A percentile compares a stretch with the other conserved stretches of the same genome.
Evolutionary conservation across 2,797 vertebrate species (phyloP).

Genomic region (Oryzias sinensis): DNA sequence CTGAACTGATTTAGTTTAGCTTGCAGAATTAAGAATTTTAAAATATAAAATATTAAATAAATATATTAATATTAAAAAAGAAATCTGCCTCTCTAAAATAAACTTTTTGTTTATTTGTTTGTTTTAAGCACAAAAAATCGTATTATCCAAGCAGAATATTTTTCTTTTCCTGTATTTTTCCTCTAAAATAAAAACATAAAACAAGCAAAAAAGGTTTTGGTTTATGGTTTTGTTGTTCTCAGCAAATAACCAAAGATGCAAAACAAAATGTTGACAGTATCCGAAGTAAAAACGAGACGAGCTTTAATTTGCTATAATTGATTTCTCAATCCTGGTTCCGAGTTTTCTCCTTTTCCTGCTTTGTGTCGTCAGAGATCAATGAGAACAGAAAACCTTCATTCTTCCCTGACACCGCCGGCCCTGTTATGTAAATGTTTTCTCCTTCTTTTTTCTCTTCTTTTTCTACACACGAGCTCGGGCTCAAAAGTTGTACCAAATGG

Average conservation of each 20-base stretch:
- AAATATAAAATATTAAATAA: too few relatives aligned
- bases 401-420: conserved; percentile 76
- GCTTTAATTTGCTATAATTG: conserved; percentile 58
- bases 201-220: too few relatives aligned
- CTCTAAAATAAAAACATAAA: too few relatives aligned
- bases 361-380: conserved; percentile 78
- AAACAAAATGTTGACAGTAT: too few relatives aligned
- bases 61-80: too few relatives aligned
- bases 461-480: conserved; percentile 91
- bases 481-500: conserved; percentile 94
- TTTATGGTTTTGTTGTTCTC: too few relatives aligned
- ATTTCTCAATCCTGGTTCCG: conserved; percentile 65
- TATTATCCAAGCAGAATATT: too few relatives aligned
- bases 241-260: conserved; percentile 4
- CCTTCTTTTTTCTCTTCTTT: conserved; percentile 79
- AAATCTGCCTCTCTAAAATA: too few relatives aligned
- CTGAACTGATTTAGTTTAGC: conserved; percentile 14
- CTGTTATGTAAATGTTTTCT: conserved; percentile 84
- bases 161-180: too few relatives aligned
- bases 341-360: conserved; percentile 64
- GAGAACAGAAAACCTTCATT: conserved; percentile 65
- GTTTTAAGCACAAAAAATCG: too few relatives aligned
- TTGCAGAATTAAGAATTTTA: too few relatives aligned
- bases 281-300: conserved; percentile 32
- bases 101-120: too few relatives aligned